phyloP scores from a whole-genome alignment of 2,888 invertebrate genomes.

The Thymelicus lineola region DNA sequence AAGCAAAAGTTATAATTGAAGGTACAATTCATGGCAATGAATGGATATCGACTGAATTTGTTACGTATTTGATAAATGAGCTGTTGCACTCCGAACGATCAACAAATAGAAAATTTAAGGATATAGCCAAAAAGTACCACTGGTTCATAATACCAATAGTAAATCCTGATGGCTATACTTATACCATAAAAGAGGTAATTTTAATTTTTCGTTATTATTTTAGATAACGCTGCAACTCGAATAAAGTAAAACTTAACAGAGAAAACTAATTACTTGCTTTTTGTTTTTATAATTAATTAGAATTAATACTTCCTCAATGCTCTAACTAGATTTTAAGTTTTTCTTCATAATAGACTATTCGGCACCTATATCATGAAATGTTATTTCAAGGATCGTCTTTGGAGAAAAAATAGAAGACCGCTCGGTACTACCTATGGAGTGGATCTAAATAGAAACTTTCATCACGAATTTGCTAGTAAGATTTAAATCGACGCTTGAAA shows the following conservation, averaged over 20 bases:
- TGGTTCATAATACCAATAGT: slow-evolving; percentile 89
- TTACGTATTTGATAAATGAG: slow-evolving; percentile 84
- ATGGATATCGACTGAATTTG: slow-evolving; percentile 88
- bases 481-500: too few relatives aligned
- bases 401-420: slow-evolving; percentile 86
- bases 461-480: slow-evolving; percentile 82
- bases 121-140: slow-evolving; percentile 77
- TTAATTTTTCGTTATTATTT: too few relatives aligned
- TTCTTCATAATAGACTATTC: too few relatives aligned
- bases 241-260: too few relatives aligned
- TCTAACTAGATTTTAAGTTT: too few relatives aligned
- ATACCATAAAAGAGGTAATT: slow-evolving; percentile 52
- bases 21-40: slow-evolving; percentile 90
- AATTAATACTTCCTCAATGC: too few relatives aligned
- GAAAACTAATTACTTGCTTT: too few relatives aligned
- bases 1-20: slow-evolving; percentile 83
- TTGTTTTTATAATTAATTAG: too few relatives aligned
- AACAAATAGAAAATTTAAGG: slow-evolving; percentile 56
- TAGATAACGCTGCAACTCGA: too few relatives aligned
- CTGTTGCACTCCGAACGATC: slow-evolving; percentile 69
- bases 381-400: slow-evolving; percentile 82
- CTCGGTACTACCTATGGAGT: slow-evolving; percentile 73
- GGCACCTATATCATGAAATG: background rate
- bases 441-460: slow-evolving; percentile 88
- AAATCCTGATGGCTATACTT: slow-evolving; percentile 91